Conservation (phyloP, 2,888 invertebrate genomes). For the Lamellibrachia satsuma region DNA sequence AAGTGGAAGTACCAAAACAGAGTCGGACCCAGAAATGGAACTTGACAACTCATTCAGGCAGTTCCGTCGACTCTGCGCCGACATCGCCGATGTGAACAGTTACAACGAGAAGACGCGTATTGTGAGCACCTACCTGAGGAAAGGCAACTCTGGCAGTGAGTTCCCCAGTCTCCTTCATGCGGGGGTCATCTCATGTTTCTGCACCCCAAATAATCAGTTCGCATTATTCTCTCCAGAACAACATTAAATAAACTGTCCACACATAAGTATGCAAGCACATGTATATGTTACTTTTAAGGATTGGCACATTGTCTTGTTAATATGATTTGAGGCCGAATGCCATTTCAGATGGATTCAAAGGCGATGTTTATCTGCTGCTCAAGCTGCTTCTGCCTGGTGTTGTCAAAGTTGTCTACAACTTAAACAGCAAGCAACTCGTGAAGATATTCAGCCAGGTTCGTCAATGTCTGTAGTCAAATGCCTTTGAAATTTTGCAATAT, state of each 20-base stretch:
- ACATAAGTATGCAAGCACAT: not conserved
- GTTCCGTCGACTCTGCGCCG: constrained; percentile 81
- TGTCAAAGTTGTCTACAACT: constrained; percentile 86
- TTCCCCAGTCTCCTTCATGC: not conserved
- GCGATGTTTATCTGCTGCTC: constrained; percentile 83
- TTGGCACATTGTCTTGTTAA: not conserved
- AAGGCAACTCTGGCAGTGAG: constrained; percentile 58
- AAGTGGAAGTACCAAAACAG: not conserved
- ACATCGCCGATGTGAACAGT: constrained; percentile 79
- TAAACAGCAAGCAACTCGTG: constrained; percentile 89
- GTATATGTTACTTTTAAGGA: not conserved
- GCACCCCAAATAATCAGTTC: too few species aligned
- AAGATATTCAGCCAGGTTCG: constrained; percentile 81
- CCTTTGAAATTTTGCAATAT: not conserved
- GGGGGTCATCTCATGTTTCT: not conserved
- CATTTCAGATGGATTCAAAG: constrained; percentile 73
- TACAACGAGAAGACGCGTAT: constrained; percentile 83
- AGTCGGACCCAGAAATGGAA: not conserved
- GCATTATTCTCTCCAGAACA: too few species aligned
- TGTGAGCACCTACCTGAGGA: constrained; percentile 53
- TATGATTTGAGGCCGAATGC: not conserved
- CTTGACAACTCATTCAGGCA: constrained; percentile 72
- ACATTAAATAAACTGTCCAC: not conserved
- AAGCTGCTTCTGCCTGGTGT: constrained; percentile 84
- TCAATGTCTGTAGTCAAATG: not conserved